Conservation (phyloP, 2,113 vertebrate species). For the Mobula hypostoma region DNA sequence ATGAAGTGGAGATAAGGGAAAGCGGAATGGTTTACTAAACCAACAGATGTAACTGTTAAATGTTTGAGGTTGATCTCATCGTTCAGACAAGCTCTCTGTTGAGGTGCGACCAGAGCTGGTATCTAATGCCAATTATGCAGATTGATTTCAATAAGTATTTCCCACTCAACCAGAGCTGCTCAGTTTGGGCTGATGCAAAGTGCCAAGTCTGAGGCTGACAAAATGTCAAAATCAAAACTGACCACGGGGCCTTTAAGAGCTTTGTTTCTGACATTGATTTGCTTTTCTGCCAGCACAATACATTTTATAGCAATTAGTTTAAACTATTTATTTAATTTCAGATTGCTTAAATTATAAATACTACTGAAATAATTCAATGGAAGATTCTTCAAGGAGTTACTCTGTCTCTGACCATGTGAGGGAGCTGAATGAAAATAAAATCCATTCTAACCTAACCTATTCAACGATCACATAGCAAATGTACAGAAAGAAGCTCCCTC, state of each 20-base stretch:
- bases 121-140: not conserved
- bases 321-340: not conserved
- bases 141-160: not conserved
- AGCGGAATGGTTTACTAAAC: not conserved
- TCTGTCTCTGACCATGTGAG: not conserved
- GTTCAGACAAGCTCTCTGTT: not conserved
- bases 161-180: not conserved
- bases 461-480: not conserved
- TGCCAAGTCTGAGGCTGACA: not conserved
- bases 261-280: not conserved
- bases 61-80: not conserved
- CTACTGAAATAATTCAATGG: not conserved
- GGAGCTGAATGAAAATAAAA: not conserved
- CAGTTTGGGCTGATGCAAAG: not conserved
- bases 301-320: not conserved
- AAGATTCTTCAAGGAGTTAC: not conserved
- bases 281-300: not conserved
- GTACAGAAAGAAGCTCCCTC: not conserved
- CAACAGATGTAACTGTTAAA: not conserved
- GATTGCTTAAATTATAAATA: not conserved
- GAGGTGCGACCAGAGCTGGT: not conserved
- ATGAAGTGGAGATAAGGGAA: not conserved
- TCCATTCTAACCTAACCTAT: conserved; percentile 16
- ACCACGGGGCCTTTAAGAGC: not conserved
- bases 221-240: not conserved